phyloP scores from a whole-genome alignment of 2,113 vertebrate species.

The Haplochromis burtoni region DNA sequence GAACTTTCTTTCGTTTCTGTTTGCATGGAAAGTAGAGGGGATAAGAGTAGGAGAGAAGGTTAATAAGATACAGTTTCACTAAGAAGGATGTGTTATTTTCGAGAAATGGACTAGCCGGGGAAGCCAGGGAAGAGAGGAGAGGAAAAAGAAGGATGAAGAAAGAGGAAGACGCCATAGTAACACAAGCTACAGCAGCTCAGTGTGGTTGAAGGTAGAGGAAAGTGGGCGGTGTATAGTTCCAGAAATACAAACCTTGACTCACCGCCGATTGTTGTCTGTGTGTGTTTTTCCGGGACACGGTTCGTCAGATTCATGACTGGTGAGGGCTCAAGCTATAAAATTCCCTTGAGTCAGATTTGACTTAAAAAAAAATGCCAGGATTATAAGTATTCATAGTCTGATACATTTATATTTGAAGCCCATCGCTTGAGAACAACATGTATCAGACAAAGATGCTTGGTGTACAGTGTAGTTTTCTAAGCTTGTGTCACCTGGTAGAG shows the following conservation, averaged over 20 bases:
- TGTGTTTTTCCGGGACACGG: conserved; percentile 9
- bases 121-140: background rate
- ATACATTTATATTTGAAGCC: background rate
- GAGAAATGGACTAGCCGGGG: background rate
- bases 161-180: background rate
- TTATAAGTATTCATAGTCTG: conserved; percentile 13
- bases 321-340: background rate
- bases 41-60: background rate
- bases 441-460: background rate
- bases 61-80: background rate
- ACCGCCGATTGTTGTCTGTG: conserved; percentile 8
- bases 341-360: background rate
- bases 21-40: background rate
- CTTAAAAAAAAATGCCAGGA: background rate
- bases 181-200: conserved; percentile 8
- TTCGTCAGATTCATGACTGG: conserved; percentile 17
- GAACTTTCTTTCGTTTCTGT: background rate
- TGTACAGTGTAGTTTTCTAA: background rate
- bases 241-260: conserved; percentile 36
- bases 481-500: background rate
- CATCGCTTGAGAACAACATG: background rate
- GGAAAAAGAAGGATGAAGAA: background rate
- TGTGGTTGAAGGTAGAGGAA: background rate
- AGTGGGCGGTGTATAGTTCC: conserved; percentile 9
- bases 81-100: background rate